Evolutionary conservation across 2,888 invertebrate species (phyloP).

Genomic region (Archips xylosteana): DNA sequence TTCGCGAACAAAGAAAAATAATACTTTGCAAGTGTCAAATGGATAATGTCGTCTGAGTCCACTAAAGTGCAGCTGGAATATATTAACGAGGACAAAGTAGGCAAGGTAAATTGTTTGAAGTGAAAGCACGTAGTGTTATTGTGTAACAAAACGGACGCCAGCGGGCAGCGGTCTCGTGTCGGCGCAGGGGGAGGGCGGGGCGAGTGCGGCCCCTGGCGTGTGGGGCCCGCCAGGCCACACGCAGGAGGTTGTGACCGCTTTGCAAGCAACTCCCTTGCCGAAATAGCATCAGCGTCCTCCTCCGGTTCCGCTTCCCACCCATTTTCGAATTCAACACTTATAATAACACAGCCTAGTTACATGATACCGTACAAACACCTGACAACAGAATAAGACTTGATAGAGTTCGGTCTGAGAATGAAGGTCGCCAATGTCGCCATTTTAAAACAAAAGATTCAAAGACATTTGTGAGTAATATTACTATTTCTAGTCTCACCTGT

Average conservation of each 20-base stretch:
- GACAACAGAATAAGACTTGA: constrained; percentile 31
- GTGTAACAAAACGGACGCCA: constrained; percentile 82
- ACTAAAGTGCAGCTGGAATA: constrained; percentile 81
- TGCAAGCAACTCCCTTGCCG: constrained; percentile 83
- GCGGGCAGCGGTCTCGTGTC: constrained; percentile 82
- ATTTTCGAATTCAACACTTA: constrained; percentile 47
- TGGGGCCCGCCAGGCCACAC: constrained; percentile 86
- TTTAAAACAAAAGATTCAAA: constrained; percentile 22
- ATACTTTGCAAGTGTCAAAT: constrained; percentile 75
- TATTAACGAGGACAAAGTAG: constrained; percentile 79
- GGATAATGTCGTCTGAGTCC: constrained; percentile 84
- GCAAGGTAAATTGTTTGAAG: constrained; percentile 76
- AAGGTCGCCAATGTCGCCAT: constrained; percentile 41
- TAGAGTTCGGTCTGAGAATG: constrained; percentile 25
- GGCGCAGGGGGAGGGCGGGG: constrained; percentile 86
- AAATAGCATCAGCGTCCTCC: constrained; percentile 76
- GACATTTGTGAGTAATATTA: background rate
- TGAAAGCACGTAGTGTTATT: constrained; percentile 75
- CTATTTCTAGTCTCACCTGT: background rate
- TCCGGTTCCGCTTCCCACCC: constrained; percentile 55
- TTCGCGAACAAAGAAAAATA: constrained; percentile 80
- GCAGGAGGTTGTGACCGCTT: constrained; percentile 87
- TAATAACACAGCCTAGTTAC: constrained; percentile 26
- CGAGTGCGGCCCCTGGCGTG: constrained; percentile 83
- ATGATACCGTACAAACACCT: constrained; percentile 7